Percentiles rank a stretch among this genome's conserved stretches.
phyloP scores from a whole-genome alignment of 2,113 vertebrate genomes.

The Coturnix japonica region DNA sequence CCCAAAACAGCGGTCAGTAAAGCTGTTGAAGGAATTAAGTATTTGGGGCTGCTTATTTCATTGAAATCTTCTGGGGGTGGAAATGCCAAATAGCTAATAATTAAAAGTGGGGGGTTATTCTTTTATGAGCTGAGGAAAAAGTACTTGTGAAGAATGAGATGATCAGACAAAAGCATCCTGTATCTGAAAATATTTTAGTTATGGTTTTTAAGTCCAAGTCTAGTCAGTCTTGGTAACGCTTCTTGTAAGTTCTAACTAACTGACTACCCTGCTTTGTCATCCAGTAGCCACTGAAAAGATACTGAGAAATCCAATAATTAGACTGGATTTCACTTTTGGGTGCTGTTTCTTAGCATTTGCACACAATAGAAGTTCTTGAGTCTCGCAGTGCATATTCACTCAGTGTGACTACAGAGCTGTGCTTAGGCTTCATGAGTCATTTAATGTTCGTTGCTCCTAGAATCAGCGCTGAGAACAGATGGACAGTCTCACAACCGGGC shows the following conservation, averaged over 20 bases:
- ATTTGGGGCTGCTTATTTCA: conserved; percentile 6
- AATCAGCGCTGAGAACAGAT: neutral
- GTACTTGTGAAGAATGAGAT: neutral
- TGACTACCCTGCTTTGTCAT: neutral
- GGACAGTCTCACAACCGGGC: neutral
- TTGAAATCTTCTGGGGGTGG: neutral
- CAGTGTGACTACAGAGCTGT: neutral
- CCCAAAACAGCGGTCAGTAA: conserved; percentile 36
- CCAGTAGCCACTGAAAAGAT: neutral
- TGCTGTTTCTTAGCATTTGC: neutral
- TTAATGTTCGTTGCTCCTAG: neutral
- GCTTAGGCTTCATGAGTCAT: neutral
- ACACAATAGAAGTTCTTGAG: neutral
- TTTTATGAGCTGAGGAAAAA: conserved; percentile 27
- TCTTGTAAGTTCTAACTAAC: neutral
- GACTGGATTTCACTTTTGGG: neutral
- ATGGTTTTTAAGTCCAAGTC: neutral
- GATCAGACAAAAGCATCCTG: neutral
- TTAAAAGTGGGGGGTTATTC: conserved; percentile 15
- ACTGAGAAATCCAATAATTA: neutral
- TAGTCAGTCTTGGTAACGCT: neutral
- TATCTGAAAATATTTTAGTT: conserved; percentile 6
- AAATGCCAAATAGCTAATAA: conserved; percentile 20
- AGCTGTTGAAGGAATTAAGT: conserved; percentile 55
- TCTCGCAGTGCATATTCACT: neutral